Conservation (phyloP, 2,113 vertebrate genomes). For the Gambusia affinis region DNA sequence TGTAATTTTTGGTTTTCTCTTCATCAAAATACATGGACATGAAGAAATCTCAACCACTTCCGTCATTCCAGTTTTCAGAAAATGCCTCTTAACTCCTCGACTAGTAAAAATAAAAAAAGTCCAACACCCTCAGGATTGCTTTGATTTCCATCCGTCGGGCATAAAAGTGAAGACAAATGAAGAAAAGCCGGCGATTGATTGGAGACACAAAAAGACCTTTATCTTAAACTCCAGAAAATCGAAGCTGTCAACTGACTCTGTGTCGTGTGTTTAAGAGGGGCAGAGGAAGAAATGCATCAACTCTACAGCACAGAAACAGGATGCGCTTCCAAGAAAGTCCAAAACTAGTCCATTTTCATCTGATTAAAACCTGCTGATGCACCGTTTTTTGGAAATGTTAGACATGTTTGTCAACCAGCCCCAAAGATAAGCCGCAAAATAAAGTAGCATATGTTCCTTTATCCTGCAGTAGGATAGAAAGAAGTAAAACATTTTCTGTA, state of each 20-base stretch:
- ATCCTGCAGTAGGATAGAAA: no score
- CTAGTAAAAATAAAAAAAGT: conserved; percentile 7
- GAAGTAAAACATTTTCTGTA: not conserved
- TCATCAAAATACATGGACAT: not conserved
- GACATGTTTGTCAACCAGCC: not conserved
- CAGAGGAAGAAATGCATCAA: not conserved
- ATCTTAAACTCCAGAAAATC: conserved; percentile 36
- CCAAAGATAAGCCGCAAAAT: no score
- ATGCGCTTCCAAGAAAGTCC: conserved; percentile 2
- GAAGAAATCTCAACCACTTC: conserved; percentile 6
- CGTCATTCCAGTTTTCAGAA: not conserved
- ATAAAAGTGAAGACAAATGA: conserved; percentile 32
- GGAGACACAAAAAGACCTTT: not conserved
- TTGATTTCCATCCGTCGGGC: conserved; percentile 35
- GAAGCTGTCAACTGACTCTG: conserved; percentile 16
- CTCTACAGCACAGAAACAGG: not conserved
- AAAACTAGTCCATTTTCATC: conserved; percentile 17
- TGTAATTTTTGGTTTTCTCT: no score
- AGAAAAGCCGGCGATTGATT: conserved; percentile 5
- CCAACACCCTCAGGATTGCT: conserved; percentile 4
- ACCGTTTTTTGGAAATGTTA: not conserved
- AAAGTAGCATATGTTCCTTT: no score
- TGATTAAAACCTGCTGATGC: not conserved
- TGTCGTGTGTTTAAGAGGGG: not conserved
- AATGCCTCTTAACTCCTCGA: conserved; percentile 20